A percentile compares a stretch with the other conserved stretches of the same genome.
Conservation (phyloP, 2,113 vertebrate species). For the Megaptera novaeangliae region DNA sequence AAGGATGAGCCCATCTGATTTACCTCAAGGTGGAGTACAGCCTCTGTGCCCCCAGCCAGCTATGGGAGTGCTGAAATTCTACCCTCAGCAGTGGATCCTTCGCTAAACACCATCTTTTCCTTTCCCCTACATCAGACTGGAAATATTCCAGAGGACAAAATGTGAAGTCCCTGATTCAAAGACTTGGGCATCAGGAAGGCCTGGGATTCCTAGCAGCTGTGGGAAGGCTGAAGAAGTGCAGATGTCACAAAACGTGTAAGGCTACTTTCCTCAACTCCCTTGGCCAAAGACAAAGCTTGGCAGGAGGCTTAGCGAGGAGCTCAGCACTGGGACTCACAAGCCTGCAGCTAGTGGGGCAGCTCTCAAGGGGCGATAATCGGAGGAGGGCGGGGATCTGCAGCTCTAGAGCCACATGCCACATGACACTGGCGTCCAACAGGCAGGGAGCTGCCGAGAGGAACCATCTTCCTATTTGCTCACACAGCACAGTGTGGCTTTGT, state of each 20-base stretch:
- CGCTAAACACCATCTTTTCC: not conserved
- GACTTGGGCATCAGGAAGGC: not conserved
- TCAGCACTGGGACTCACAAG: not conserved
- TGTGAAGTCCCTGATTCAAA: not conserved
- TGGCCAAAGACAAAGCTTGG: not conserved
- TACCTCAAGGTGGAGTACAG: not conserved
- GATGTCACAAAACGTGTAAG: not conserved
- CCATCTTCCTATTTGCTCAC: not conserved
- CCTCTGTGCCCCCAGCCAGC: not conserved
- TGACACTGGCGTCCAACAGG: not conserved
- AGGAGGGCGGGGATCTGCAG: not conserved
- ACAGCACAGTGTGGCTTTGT: not conserved
- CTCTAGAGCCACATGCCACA: not conserved
- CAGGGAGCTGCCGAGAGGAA: not conserved
- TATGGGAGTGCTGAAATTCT: not conserved
- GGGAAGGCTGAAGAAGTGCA: not conserved
- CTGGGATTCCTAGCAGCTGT: not conserved
- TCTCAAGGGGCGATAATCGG: not conserved
- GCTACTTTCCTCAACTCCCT: not conserved
- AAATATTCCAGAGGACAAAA: not conserved
- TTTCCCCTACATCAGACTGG: not conserved
- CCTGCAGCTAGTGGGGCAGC: fast-evolving
- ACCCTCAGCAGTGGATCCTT: not conserved
- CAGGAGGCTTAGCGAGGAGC: not conserved
- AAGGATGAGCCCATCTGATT: not conserved